A percentile compares a stretch with the other conserved stretches of the same genome.
These are phyloP conservation scores for Horisme vitalbata DNA, from an alignment of 2,888 invertebrate genomes.

Conservation along the genomic window DNA sequence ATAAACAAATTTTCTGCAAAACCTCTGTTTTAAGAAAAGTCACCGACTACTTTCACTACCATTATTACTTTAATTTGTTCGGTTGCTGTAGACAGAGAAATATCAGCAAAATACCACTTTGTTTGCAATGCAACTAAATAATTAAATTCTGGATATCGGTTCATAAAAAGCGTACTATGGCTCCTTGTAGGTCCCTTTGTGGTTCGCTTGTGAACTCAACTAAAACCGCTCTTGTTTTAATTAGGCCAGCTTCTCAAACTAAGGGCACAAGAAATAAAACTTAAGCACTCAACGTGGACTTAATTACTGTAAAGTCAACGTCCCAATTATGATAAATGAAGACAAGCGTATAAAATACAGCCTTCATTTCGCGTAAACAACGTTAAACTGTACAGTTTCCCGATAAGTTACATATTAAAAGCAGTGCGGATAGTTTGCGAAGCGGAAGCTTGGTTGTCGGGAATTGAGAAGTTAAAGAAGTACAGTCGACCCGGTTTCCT, in stretches of 20 bases:
- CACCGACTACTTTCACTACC: not conserved
- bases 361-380: slow-evolving; percentile 25
- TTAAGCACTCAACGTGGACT: slow-evolving; percentile 18
- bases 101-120: slow-evolving; percentile 24
- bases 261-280: slow-evolving; percentile 23
- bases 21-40: too few species aligned
- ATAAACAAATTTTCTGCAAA: too few species aligned
- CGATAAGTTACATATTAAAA: slow-evolving; percentile 57
- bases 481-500: slow-evolving; percentile 35
- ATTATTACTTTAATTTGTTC: not conserved
- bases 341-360: slow-evolving; percentile 3
- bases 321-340: slow-evolving; percentile 6
- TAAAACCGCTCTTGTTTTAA: slow-evolving; percentile 26
- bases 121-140: slow-evolving; percentile 31
- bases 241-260: slow-evolving; percentile 15
- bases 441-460: slow-evolving; percentile 41
- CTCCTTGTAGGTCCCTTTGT: slow-evolving; percentile 22
- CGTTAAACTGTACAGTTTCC: slow-evolving; percentile 37
- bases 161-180: slow-evolving; percentile 27
- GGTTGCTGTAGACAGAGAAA: slow-evolving; percentile 13
- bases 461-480: slow-evolving; percentile 61
- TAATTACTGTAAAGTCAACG: slow-evolving; percentile 14
- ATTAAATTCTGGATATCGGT: slow-evolving; percentile 30
- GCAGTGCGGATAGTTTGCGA: slow-evolving; percentile 48
- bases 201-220: slow-evolving; percentile 9